Base-by-base conservation (phyloP, 2,113 vertebrate genomes). In the Halcyon malimbica region DNA sequence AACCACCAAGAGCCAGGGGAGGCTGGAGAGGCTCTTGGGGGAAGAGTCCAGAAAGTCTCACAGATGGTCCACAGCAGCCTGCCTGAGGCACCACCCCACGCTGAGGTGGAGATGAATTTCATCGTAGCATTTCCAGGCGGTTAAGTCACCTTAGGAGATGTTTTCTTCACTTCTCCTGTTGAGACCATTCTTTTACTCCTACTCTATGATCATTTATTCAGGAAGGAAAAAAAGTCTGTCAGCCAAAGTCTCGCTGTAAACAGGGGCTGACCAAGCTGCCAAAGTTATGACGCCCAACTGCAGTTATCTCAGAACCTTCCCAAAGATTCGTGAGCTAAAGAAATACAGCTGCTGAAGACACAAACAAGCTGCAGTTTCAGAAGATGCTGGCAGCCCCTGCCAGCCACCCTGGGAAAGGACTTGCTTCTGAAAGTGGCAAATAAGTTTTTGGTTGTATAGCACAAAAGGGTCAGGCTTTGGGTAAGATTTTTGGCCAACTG, bases 1-100 rank as follows among this genome's bases (percentile, higher is more conserved):
- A 97, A 94, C 18, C 63, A 19, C 97, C 97, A 95, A 33, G 51
- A 75, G 54, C 67, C 5, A 18, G 2, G 19, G 9, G 31, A 50
- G 13, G 83, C 26, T 50, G 68, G 57, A 35, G 2, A 50, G 31
- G 39, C 71, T 25, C 17, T 28, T 46, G 44, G 44, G 35, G 50
- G 46, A 4, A 42, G 41, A 79, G 42, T 39, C 31, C 51, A 41
- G 60, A 20, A 18, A 24, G 41, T 42, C 48, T 68, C 35, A 20
- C 10, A 4, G 21, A 37, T 5, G 33, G 23, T 62, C 29, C 59
- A 48, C 29, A 48, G 16, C 4, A 17, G 7, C n/a, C 18, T 60
- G 35, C 28, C 60, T 35, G 16, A 44, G 71, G 62, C 65, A 41
- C 21, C 65, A 37, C 4, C 76, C 35, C 16, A 0, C 6, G 13